These are phyloP conservation scores for Phocoena sinus DNA, from an alignment of 2,113 vertebrate genomes.

Conservation along the genomic window DNA sequence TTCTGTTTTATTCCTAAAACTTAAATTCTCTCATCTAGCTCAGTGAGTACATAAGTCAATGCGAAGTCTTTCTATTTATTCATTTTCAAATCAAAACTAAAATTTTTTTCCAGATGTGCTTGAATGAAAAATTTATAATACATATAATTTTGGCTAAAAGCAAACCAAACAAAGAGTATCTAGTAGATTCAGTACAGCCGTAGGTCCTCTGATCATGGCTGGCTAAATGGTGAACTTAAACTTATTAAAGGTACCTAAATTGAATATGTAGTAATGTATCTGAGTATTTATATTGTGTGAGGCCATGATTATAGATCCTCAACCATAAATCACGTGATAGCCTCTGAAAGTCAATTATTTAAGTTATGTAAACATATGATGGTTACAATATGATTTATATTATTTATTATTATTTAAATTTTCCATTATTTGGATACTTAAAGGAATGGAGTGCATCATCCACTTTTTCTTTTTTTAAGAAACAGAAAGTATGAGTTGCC, in stretches of 20 bases:
- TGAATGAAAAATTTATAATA: background rate
- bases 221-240: background rate
- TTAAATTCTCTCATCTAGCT: background rate
- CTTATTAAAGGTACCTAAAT: background rate
- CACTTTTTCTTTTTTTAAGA: background rate
- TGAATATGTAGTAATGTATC: background rate
- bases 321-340: background rate
- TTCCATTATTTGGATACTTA: background rate
- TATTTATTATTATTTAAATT: background rate
- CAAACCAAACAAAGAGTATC: background rate
- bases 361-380: background rate
- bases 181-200: accelerated
- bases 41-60: background rate
- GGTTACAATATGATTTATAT: background rate
- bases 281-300: background rate
- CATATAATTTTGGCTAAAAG: background rate
- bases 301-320: too few relatives aligned
- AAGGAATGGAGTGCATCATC: background rate
- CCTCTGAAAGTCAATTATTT: background rate
- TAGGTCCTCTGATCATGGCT: accelerated
- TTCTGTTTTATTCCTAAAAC: background rate
- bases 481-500: background rate
- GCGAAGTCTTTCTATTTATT: background rate
- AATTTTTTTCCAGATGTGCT: background rate
- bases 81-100: background rate